Evolutionary conservation across 2,888 invertebrate species (phyloP).

Genomic region (Caradrina clavipalpis): DNA sequence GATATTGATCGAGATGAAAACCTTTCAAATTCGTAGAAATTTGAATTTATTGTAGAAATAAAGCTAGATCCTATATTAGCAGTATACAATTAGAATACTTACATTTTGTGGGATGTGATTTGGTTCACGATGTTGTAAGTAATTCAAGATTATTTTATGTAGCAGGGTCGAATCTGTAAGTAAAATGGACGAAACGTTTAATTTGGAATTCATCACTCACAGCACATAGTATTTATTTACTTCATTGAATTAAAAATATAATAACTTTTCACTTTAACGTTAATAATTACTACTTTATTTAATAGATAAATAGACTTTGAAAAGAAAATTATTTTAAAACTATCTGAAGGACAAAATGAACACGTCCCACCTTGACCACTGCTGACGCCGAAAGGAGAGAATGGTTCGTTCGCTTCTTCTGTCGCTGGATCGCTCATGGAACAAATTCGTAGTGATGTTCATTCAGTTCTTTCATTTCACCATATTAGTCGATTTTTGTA

Average conservation of each 20-base stretch:
- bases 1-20: neutral
- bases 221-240: slow-evolving; percentile 9
- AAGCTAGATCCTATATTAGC: neutral
- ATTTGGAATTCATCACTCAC: slow-evolving; percentile 25
- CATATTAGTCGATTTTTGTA: slow-evolving; percentile 33
- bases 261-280: neutral
- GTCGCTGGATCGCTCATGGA: neutral
- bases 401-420: neutral
- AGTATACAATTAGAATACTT: slow-evolving; percentile 70
- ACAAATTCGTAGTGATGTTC: slow-evolving; percentile 17
- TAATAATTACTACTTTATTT: neutral
- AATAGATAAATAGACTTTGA: neutral
- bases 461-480: neutral
- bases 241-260: neutral
- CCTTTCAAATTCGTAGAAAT: neutral
- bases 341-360: slow-evolving; percentile 30
- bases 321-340: neutral
- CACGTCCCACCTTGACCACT: slow-evolving; percentile 88
- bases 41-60: slow-evolving; percentile 13
- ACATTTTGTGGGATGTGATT: slow-evolving; percentile 75
- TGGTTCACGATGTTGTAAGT: slow-evolving; percentile 76
- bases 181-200: slow-evolving; percentile 64
- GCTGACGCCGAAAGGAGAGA: slow-evolving; percentile 68
- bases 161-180: slow-evolving; percentile 86
- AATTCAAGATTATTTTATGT: slow-evolving; percentile 70